Base-by-base conservation (phyloP, 2,113 vertebrate genomes). In the Ariopsis seemanni region DNA sequence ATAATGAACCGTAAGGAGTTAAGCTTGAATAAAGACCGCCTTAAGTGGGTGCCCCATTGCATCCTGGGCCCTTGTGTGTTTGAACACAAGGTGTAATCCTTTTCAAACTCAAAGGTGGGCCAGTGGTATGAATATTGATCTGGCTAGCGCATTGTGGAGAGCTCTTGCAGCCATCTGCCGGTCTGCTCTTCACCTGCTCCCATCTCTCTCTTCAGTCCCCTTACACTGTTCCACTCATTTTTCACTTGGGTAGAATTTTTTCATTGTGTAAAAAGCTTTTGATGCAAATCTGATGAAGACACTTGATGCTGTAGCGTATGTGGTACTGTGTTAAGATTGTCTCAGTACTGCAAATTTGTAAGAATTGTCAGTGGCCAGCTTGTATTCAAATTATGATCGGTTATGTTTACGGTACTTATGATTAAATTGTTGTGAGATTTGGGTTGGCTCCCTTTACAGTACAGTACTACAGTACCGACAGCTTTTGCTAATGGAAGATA, bases 51-150 rank as follows among this genome's bases (percentile, higher is more conserved):
- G 86, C 89, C 94, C 94, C 93, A 94, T 93, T 93, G 93, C 91
- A 93, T 95, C 94, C 93, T 90, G 90, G 90, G 92, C 91, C 89
- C 87, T 83, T 83, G 85, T 86, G 91, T 94, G 91, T 94, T 94
- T 93, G 93, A 95, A 93, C 94, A 95, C 92, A 94, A 95, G 94
- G 91, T 92, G 91, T 94, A 95, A 95, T 95, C 94, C 94, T 94
- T 94, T 95, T 95, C 94, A 89, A 93, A 94, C 95, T 95, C 95
- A 95, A 95, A 95, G 94, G 94, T 94, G 94, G 92, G 93, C 92
- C 93, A 93, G 91, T 93, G 93, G 93, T 94, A 94, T 95, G 94
- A 92, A 95, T 94, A 92, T 93, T 93, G 93, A 93, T 92, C 91
- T 88, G 63, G 60, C 85, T 83, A 90, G 87, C 90, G 90, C 92